A percentile compares a stretch with the other conserved stretches of the same genome.
Conservation (phyloP, 2,888 invertebrate species). For the Agriopis aurantiaria region DNA sequence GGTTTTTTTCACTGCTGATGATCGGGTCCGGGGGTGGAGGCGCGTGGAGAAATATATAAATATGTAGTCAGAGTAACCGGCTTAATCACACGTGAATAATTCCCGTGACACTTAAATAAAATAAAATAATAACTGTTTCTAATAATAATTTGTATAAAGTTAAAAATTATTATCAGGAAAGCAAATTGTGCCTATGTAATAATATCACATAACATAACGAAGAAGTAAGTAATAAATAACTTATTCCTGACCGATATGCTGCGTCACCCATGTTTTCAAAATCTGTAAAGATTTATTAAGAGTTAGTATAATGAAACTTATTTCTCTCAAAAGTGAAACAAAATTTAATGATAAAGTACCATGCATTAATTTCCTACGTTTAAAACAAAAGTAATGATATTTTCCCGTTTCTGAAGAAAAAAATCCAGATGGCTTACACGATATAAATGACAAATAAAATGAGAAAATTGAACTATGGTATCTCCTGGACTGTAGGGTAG, state of each 20-base stretch:
- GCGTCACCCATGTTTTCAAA: conserved; percentile 68
- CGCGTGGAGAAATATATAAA: too few relatives aligned
- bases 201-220: conserved; percentile 59
- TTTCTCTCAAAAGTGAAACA: background rate
- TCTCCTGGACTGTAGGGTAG: background rate
- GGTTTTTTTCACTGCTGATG: too few relatives aligned
- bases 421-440: background rate
- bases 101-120: background rate
- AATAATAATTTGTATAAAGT: background rate
- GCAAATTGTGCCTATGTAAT: conserved; percentile 51
- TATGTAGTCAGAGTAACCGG: too few relatives aligned
- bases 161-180: conserved; percentile 60
- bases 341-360: background rate
- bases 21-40: too few relatives aligned
- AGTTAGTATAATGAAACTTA: background rate
- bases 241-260: conserved; percentile 55
- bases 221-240: conserved; percentile 53
- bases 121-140: background rate
- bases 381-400: too few relatives aligned
- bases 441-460: background rate
- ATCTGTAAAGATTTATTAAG: conserved; percentile 58
- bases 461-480: background rate
- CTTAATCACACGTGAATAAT: too few relatives aligned
- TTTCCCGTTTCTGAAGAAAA: too few relatives aligned
- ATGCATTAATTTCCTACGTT: too few relatives aligned